Evolutionary conservation across 2,888 invertebrate species (phyloP), one percentile per base, ranked within the genome.

Genomic region (Andrena minutula): DNA sequence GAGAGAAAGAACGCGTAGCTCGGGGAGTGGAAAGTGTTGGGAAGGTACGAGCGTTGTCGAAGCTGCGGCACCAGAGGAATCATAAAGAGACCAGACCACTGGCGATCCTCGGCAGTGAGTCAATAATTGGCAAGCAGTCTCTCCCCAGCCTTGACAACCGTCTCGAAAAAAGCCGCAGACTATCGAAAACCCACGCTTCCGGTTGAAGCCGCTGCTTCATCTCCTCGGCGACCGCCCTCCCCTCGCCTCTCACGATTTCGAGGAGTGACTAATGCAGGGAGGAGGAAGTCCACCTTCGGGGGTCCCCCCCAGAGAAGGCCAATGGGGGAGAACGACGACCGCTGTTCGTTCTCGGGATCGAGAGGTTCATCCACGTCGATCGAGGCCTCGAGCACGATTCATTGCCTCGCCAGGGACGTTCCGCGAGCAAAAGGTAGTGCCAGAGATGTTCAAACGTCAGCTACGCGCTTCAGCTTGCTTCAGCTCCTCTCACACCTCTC

Each of bases 381-480:
- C n/a, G 12, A 10, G 35, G 23, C 61, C 53, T 0, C 51, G 4
- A 4, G 28, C 56, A n/a, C 28, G 32, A 60, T 69, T 53, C 71
- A 51, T 82, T 26, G 47, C 58, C 41, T 56, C 49, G 28, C 5
- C n/a, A n/a, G 10, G 26, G 65, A 68, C 60, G 35, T 65, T 35
- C 20, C 47, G n/a, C 49, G 64, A 71, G 26, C 53, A 68, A 63
- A 41, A 74, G 51, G 65, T 63, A 51, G 51, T 32, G 69, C 65
- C 64, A 72, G 35, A 28, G 23, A 82, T n/a, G 70, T 58, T 69
- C 10, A 77, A 83, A 83, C 82, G 78, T 83, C 83, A 82, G 66
- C 35, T 58, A 71, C 60, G 35, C 73, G 65, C 12, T 56, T 41
- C n/a, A 6, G n/a, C 51, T 51, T 41, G 41, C 41, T 41, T 41